Percentiles rank a stretch among this genome's conserved stretches.
These are phyloP conservation scores for Grammomys surdaster DNA, from an alignment of 2,113 vertebrate species.

Conservation along the genomic window DNA sequence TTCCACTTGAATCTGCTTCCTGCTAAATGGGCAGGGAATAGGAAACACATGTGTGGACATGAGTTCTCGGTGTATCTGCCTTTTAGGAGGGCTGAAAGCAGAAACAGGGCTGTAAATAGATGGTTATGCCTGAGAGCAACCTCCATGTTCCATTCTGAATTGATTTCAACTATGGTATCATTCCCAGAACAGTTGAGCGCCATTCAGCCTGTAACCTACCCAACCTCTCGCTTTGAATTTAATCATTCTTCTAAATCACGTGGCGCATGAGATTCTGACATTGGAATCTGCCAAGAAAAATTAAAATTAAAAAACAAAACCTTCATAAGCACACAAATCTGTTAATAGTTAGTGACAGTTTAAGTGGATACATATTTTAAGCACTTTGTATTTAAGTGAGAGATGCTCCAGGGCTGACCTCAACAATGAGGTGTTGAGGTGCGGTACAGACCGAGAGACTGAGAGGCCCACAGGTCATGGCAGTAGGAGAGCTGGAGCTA, in stretches of 20 bases:
- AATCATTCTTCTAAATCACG: conserved; percentile 62
- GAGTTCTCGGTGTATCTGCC: background rate
- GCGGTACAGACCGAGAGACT: background rate
- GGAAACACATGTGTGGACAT: conserved; percentile 42
- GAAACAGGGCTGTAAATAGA: conserved; percentile 58
- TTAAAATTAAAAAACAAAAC: background rate
- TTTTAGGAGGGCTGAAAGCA: conserved; percentile 71
- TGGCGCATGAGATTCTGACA: conserved; percentile 58
- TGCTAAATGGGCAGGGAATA: background rate
- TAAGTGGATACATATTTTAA: conserved; percentile 61
- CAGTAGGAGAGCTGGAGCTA: background rate
- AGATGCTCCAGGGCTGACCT: background rate
- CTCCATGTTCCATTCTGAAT: conserved; percentile 75
- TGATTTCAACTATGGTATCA: conserved; percentile 73
- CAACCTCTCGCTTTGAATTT: conserved; percentile 49
- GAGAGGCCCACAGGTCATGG: background rate
- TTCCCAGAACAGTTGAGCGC: conserved; percentile 66
- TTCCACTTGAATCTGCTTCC: background rate
- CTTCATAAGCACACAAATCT: conserved; percentile 54
- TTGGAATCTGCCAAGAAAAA: conserved; percentile 61
- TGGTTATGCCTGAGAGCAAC: conserved; percentile 73
- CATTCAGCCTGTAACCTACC: conserved; percentile 49
- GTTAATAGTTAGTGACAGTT: conserved; percentile 69
- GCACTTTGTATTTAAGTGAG: conserved; percentile 13
- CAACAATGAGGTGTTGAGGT: background rate